Percentiles rank a stretch among this genome's conserved stretches.
Conservation (phyloP, 1,140 invertebrate genomes). For the Zophobas morio region DNA sequence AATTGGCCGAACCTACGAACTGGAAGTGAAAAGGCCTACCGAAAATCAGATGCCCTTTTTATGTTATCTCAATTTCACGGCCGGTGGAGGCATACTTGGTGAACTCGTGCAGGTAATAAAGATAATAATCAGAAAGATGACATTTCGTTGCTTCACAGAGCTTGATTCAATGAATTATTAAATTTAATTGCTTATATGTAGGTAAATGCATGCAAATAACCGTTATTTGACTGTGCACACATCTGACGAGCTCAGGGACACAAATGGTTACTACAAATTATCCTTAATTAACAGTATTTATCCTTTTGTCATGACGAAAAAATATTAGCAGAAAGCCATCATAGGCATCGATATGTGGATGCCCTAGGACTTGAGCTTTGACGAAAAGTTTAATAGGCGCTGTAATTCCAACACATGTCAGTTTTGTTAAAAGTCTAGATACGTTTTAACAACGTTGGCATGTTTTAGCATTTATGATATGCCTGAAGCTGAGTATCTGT, state of each 20-base stretch:
- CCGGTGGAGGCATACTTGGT: conserved; percentile 78
- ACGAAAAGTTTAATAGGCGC: no score
- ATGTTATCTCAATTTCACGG: conserved; percentile 86
- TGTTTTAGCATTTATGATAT: no score
- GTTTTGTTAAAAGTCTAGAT: no score
- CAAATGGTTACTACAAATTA: no score
- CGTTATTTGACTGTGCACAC: neutral
- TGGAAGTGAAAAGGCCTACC: conserved; percentile 81
- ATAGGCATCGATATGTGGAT: no score
- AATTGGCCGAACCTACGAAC: conserved; percentile 82
- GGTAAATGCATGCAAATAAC: neutral
- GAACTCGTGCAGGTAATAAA: conserved; percentile 83
- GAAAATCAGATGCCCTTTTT: conserved; percentile 83
- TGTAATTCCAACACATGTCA: no score
- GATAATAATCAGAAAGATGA: neutral
- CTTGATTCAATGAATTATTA: conserved; percentile 13
- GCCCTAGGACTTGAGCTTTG: no score
- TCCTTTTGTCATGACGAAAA: no score
- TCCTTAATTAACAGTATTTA: no score
- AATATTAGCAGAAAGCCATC: no score
- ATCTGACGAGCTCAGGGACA: neutral
- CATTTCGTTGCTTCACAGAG: conserved; percentile 1
- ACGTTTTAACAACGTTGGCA: no score
- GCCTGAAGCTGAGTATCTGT: no score
- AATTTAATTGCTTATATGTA: conserved; percentile 11